These are phyloP conservation scores for Calameuta pallipes DNA, from an alignment of 2,888 invertebrate genomes.

Conservation along the genomic window DNA sequence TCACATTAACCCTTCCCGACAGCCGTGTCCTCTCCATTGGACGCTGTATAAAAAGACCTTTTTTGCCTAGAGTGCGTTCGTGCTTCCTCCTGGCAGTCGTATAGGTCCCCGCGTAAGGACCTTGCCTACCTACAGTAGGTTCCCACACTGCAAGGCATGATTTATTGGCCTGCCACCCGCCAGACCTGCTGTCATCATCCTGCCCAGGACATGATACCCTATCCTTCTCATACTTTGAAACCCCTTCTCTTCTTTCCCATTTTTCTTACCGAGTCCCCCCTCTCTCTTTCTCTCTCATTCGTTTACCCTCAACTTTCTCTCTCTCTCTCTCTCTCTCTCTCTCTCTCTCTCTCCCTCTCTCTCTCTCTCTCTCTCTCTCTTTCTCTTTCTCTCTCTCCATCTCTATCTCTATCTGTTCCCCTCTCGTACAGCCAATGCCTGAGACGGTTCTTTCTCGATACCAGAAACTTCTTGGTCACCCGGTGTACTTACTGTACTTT, in stretches of 20 bases:
- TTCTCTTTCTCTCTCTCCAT: not conserved
- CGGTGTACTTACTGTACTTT: not conserved
- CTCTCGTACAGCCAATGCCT: not conserved
- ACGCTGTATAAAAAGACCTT: not conserved
- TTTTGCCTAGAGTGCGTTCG: not conserved
- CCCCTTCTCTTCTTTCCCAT: not conserved
- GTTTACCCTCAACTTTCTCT: constrained; percentile 30
- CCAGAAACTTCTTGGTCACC: not conserved
- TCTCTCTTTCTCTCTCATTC: constrained; percentile 39
- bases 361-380: not conserved
- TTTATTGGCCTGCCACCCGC: constrained; percentile 60
- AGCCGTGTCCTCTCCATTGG: not conserved
- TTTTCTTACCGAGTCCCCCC: not conserved
- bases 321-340: not conserved
- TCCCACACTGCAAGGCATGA: constrained; percentile 58
- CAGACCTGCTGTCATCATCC: constrained; percentile 60
- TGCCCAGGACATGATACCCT: constrained; percentile 42
- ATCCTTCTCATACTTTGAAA: constrained; percentile 20
- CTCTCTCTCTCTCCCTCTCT: not conserved
- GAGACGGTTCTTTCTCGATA: not conserved
- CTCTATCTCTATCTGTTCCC: not conserved
- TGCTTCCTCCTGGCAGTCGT: not conserved
- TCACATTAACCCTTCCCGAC: not conserved
- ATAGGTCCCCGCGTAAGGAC: not conserved
- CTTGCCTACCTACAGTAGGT: constrained; percentile 31